These are phyloP conservation scores for Morelia viridis DNA, from an alignment of 2,797 vertebrate genomes.

Conservation along the genomic window DNA sequence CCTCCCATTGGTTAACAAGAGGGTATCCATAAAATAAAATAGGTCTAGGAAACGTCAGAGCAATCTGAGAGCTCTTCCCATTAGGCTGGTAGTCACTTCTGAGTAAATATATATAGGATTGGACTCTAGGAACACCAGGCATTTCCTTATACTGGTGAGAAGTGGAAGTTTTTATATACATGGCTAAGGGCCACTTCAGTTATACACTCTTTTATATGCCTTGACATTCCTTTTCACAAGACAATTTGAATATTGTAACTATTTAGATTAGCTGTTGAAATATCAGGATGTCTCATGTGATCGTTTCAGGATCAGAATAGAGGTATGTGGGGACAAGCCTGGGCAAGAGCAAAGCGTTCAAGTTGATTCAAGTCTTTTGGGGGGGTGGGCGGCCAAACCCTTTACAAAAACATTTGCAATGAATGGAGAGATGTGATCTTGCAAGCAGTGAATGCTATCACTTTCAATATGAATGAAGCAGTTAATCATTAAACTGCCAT, in stretches of 20 bases:
- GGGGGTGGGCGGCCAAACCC: neutral
- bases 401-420: neutral
- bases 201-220: neutral
- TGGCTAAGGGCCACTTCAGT: neutral
- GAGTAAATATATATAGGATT: neutral
- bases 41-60: neutral
- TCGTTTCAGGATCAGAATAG: neutral
- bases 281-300: neutral
- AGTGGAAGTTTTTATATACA: neutral
- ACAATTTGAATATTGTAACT: neutral
- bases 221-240: neutral
- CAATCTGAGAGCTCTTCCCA: neutral
- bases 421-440: neutral
- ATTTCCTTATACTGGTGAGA: neutral
- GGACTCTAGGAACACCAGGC: neutral
- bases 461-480: neutral
- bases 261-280: neutral
- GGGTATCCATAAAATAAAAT: neutral
- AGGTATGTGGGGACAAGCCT: neutral
- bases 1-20: neutral
- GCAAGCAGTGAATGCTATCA: neutral
- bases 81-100: neutral
- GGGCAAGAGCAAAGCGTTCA: neutral
- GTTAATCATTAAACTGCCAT: neutral
- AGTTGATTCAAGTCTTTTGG: neutral